Evolutionary conservation across 2,797 vertebrate genomes (phyloP), one percentile per base, ranked within the genome.

Genomic region (Helicolenus hilgendorfi): DNA sequence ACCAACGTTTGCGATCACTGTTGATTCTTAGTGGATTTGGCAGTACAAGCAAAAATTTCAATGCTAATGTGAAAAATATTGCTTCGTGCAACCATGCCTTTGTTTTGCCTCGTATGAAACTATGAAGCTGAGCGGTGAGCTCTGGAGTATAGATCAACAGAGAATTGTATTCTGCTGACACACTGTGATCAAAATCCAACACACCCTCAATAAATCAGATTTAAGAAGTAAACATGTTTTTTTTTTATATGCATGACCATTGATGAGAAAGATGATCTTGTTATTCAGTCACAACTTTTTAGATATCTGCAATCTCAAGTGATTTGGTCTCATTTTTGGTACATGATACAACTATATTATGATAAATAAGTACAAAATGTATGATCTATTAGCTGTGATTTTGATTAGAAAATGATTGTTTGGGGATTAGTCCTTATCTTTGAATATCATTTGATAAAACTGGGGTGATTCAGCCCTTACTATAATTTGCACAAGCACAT

Each of bases 211-310:
- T 10, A 31, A 63, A 72, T 76, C 33, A 64, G 2, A 64, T 38
- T 45, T 59, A 22, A 80, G 27, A 75, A 70, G 59, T 60, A 41
- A 72, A 77, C 11, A 9, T 1, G 18, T 59, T 68, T 84, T 38
- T 67, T 64, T 65, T 78, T 31, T 53, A 65, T 84, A 68, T 69
- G 49, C 41, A 72, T 60, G 59, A 64, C 5, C 13, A 49, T 36
- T 49, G 27, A 69, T 14, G 45, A 14, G 22, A 68, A 53, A 74
- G 9, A 77, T 22, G 4, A 67, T 13, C 5, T 27, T 38, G 26
- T 77, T 75, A 49, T 58, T 81, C 36, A 72, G 13, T 74, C 22
- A 76, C 14, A 81, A 24, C 15, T 62, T 76, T 79, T 80, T 20
- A 15, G 68, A 74, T 74, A 76, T 75, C 13, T 63, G 31, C 7